Percentiles rank a stretch among this genome's conserved stretches.
Evolutionary conservation across 2,888 invertebrate genomes (phyloP).

Genomic region (Hirudinaria manillensis): DNA sequence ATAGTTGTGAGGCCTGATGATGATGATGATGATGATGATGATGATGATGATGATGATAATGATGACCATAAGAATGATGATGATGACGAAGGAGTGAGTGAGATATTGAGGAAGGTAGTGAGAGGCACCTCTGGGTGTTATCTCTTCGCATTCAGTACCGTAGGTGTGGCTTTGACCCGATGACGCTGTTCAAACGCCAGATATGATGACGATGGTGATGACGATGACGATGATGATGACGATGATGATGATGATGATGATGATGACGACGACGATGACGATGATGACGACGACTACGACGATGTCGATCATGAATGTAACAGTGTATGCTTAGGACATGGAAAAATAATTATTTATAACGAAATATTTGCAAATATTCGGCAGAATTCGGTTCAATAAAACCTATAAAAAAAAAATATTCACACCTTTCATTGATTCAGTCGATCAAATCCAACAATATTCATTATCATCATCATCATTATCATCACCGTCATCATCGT

Average conservation of each 20-base stretch:
- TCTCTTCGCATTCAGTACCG: constrained; percentile 6
- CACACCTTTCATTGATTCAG: no score
- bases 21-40: neutral
- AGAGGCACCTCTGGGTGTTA: constrained; percentile 12
- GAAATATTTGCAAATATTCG: no score
- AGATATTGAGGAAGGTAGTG: neutral
- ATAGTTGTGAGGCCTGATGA: neutral
- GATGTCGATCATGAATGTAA: constrained; percentile 2
- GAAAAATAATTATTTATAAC: no score
- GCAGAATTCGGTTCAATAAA: no score
- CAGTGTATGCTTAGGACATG: no score
- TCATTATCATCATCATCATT: constrained; percentile 18
- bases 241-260: constrained; percentile 13
- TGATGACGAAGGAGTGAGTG: neutral
- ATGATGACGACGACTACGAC: constrained; percentile 22
- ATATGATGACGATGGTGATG: constrained; percentile 8
- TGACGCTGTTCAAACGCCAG: constrained; percentile 20
- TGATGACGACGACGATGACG: constrained; percentile 15
- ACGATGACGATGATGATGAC: constrained; percentile 17
- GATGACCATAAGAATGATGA: neutral
- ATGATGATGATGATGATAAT: neutral
- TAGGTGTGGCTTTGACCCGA: constrained; percentile 18
- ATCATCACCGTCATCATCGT: constrained; percentile 9
- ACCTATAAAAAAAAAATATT: no score
- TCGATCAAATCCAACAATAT: neutral